phyloP scores from a whole-genome alignment of 2,113 vertebrate genomes.

The Albula glossodonta region DNA sequence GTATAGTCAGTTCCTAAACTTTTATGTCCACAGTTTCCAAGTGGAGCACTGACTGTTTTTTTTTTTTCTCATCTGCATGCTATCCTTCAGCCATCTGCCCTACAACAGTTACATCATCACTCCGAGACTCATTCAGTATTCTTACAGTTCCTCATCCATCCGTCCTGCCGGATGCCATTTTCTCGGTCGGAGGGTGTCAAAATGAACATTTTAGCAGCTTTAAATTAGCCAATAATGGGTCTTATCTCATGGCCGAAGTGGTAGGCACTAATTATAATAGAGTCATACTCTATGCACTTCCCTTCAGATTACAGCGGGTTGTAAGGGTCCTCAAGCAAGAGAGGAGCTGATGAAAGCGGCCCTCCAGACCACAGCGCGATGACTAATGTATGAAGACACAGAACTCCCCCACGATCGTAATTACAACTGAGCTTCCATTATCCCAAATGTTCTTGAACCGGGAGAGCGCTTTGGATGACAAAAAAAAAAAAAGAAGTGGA shows the following conservation, averaged over 20 bases:
- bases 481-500: constrained; percentile 11
- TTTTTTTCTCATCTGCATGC: neutral
- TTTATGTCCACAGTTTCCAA: too few relatives aligned
- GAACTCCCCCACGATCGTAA: constrained; percentile 51
- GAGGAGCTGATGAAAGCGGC: constrained; percentile 46
- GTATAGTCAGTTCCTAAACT: too few relatives aligned
- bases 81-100: constrained; percentile 3
- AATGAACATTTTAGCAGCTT: constrained; percentile 35
- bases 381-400: constrained; percentile 55
- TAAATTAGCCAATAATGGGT: constrained; percentile 39
- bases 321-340: constrained; percentile 49
- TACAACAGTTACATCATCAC: constrained; percentile 43
- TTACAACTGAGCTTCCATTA: constrained; percentile 41
- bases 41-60: too few relatives aligned
- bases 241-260: constrained; percentile 42
- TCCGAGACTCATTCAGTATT: constrained; percentile 30
- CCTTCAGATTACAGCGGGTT: constrained; percentile 43
- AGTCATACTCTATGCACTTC: constrained; percentile 53
- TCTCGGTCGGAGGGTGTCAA: constrained; percentile 17
- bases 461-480: constrained; percentile 37
- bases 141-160: constrained; percentile 9
- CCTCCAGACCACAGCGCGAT: constrained; percentile 41
- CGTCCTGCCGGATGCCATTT: constrained; percentile 33
- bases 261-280: constrained; percentile 54
- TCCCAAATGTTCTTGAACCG: constrained; percentile 42